Conservation (phyloP, 2,888 invertebrate genomes). For the Iphiclides podalirius region DNA sequence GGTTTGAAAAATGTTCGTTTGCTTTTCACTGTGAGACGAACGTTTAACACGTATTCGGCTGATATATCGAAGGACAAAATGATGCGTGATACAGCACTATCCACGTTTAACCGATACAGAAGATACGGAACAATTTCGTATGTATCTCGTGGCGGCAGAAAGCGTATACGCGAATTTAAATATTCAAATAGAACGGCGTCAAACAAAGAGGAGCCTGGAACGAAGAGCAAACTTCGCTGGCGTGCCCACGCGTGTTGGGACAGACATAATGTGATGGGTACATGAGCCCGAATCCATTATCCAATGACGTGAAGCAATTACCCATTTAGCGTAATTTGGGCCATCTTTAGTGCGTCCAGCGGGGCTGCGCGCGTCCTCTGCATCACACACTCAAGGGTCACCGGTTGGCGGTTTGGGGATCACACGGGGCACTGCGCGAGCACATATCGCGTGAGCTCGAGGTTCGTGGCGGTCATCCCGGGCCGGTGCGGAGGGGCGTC, state of each 20-base stretch:
- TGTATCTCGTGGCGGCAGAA: constrained; percentile 65
- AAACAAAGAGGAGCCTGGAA: constrained; percentile 62
- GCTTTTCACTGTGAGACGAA: too few relatives aligned
- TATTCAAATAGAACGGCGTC: constrained; percentile 57
- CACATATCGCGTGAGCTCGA: constrained; percentile 56
- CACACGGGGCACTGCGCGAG: constrained; percentile 60
- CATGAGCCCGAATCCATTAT: constrained; percentile 75
- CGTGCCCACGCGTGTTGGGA: constrained; percentile 59
- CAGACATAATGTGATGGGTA: constrained; percentile 62
- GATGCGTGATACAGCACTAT: too few relatives aligned
- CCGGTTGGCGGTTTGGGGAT: constrained; percentile 49
- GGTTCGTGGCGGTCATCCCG: constrained; percentile 64
- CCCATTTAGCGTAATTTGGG: constrained; percentile 79
- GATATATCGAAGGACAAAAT: constrained; percentile 20
- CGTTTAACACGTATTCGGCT: too few relatives aligned
- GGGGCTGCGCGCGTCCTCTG: constrained; percentile 65
- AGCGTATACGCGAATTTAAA: constrained; percentile 62
- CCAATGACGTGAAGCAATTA: constrained; percentile 79
- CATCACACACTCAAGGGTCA: constrained; percentile 74
- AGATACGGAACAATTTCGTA: constrained; percentile 50
- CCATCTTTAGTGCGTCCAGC: constrained; percentile 67
- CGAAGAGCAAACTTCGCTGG: constrained; percentile 71
- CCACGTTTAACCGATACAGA: constrained; percentile 22
- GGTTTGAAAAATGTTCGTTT: too few relatives aligned
- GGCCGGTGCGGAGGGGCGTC: constrained; percentile 57